Conservation (phyloP, 2,888 invertebrate genomes). For the Tupiocoris notatus region DNA sequence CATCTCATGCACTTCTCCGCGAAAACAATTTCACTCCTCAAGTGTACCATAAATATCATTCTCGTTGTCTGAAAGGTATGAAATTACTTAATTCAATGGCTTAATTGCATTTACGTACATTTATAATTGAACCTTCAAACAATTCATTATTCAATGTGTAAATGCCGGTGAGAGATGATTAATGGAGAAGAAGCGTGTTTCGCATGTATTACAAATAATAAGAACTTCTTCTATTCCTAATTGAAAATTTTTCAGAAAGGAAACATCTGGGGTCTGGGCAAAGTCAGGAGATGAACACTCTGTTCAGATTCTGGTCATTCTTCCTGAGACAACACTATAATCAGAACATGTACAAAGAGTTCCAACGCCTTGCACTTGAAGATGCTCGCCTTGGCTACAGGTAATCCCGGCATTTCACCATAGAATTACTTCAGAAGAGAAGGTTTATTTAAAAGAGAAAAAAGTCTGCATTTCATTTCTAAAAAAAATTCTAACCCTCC, state of each 20-base stretch:
- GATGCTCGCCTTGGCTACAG: slow-evolving; percentile 89
- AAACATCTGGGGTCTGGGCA: slow-evolving; percentile 89
- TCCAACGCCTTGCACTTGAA: slow-evolving; percentile 85
- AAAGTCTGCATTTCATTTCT: too few species aligned
- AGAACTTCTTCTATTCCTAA: not conserved
- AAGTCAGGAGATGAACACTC: slow-evolving; percentile 98
- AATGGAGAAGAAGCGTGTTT: too few species aligned
- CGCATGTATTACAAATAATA: not conserved
- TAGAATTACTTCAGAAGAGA: too few species aligned
- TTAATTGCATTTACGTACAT: too few species aligned
- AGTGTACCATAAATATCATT: slow-evolving; percentile 94
- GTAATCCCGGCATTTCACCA: too few species aligned
- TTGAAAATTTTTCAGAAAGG: slow-evolving; percentile 66
- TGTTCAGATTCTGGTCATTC: slow-evolving; percentile 99
- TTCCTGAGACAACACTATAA: slow-evolving; percentile 98
- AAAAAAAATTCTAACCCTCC: too few species aligned
- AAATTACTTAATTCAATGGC: too few species aligned
- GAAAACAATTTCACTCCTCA: slow-evolving; percentile 98
- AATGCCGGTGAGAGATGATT: too few species aligned
- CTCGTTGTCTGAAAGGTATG: slow-evolving; percentile 89
- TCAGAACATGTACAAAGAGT: slow-evolving; percentile 96
- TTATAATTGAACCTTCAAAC: too few species aligned
- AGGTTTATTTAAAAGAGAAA: too few species aligned
- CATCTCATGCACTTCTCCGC: slow-evolving; percentile 88
- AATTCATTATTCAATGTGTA: too few species aligned